Evolutionary conservation across 1,140 invertebrate species (phyloP).

Genomic region (Camponotus pennsylvanicus): DNA sequence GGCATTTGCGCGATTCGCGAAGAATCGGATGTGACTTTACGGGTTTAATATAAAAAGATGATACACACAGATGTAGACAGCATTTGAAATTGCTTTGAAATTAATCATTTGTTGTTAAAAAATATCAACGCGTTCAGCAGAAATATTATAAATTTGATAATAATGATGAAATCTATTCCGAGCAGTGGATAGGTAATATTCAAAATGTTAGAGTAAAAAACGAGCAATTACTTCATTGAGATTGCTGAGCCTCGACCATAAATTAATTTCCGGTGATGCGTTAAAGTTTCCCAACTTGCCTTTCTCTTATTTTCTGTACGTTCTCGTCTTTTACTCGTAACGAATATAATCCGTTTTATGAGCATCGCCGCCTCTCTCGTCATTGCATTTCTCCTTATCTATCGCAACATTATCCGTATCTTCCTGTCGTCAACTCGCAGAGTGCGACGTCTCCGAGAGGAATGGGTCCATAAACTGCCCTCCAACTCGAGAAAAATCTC

Average conservation of each 20-base stretch:
- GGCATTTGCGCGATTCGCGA: neutral
- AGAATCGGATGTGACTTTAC: neutral
- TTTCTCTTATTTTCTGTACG: neutral
- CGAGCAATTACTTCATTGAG: neutral
- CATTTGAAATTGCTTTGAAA: neutral
- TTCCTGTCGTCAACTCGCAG: constrained; percentile 28
- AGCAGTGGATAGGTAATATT: neutral
- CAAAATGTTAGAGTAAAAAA: neutral
- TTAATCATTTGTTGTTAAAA: constrained; percentile 21
- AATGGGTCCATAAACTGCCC: constrained; percentile 23
- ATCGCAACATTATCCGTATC: constrained; percentile 47
- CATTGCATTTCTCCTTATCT: constrained; percentile 43
- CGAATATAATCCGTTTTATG: constrained; percentile 44
- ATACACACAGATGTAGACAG: constrained; percentile 6
- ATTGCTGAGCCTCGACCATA: neutral
- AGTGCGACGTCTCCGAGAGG: constrained; percentile 25
- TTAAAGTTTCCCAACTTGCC: neutral
- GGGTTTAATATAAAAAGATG: constrained; percentile 50
- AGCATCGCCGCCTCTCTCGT: constrained; percentile 15
- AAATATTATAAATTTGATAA: constrained; percentile 27
- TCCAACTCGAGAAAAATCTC: constrained; percentile 32
- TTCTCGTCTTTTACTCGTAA: constrained; percentile 30
- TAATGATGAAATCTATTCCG: neutral
- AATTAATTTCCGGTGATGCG: constrained; percentile 24
- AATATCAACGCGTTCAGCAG: neutral